These are phyloP conservation scores for Coboldia fuscipes DNA, from an alignment of 1,140 invertebrate species.

Conservation along the genomic window DNA sequence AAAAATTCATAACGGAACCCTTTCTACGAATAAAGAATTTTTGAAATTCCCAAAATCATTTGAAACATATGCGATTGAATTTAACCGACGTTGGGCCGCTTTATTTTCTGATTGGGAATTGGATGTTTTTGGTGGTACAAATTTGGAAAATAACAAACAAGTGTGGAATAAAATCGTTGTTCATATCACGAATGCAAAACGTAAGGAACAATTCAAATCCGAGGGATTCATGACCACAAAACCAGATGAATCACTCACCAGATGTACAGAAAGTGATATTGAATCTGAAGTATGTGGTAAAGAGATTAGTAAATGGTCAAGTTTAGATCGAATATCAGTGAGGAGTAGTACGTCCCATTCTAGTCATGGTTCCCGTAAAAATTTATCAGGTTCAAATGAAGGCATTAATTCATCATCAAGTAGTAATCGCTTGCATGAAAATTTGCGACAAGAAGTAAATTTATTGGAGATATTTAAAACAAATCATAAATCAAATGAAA, in stretches of 20 bases:
- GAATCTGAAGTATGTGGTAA: not conserved
- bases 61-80: slow-evolving; percentile 11
- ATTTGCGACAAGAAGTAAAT: not conserved
- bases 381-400: too few species aligned
- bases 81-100: slow-evolving; percentile 13
- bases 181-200: slow-evolving; percentile 29
- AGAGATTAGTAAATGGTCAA: not conserved
- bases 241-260: not conserved
- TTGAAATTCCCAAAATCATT: slow-evolving; percentile 26
- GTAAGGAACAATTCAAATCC: slow-evolving; percentile 6
- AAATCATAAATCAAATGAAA: too few species aligned
- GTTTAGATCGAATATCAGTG: not conserved
- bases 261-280: not conserved
- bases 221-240: not conserved
- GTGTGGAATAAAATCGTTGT: slow-evolving; percentile 28
- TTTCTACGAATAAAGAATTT: slow-evolving; percentile 39
- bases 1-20: slow-evolving; percentile 50
- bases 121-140: slow-evolving; percentile 9
- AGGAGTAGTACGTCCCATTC: not conserved
- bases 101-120: slow-evolving; percentile 17
- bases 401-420: not conserved
- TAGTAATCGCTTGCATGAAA: not conserved
- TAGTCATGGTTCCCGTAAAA: not conserved
- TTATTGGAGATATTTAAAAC: not conserved
- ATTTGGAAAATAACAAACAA: slow-evolving; percentile 7